Conservation (phyloP, 2,888 invertebrate genomes). For the Alsophila aescularia region DNA sequence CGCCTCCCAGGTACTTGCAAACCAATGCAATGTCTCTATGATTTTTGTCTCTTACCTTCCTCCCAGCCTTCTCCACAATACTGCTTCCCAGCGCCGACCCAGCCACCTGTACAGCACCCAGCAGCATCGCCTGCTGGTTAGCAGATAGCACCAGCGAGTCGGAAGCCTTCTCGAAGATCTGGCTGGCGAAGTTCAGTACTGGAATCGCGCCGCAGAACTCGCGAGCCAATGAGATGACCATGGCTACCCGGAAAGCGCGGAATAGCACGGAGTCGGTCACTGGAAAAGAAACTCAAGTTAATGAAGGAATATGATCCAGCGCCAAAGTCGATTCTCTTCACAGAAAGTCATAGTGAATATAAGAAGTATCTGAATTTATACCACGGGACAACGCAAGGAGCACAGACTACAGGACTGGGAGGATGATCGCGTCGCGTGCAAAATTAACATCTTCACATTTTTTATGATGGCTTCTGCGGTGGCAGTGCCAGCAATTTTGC, state of each 20-base stretch:
- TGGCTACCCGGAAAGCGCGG: constrained; percentile 65
- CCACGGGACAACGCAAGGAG: too few relatives aligned
- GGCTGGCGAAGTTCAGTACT: constrained; percentile 72
- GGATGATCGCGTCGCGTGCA: too few relatives aligned
- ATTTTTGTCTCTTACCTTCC: constrained; percentile 60
- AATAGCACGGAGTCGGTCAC: constrained; percentile 66
- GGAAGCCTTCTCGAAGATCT: constrained; percentile 66
- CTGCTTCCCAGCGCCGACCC: constrained; percentile 67
- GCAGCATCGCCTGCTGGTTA: constrained; percentile 75
- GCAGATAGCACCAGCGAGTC: constrained; percentile 57
- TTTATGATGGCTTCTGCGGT: too few relatives aligned
- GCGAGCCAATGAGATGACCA: constrained; percentile 58
- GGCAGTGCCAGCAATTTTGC: too few relatives aligned
- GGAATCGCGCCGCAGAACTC: constrained; percentile 73
- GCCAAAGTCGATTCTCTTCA: too few relatives aligned
- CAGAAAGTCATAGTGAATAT: too few relatives aligned
- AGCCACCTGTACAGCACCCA: constrained; percentile 69
- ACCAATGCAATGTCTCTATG: too few relatives aligned
- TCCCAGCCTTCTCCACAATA: constrained; percentile 67
- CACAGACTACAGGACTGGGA: too few relatives aligned
- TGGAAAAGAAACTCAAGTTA: constrained; percentile 44
- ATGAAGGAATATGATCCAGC: too few relatives aligned
- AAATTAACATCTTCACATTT: too few relatives aligned
- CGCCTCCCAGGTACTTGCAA: too few relatives aligned
- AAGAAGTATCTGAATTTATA: too few relatives aligned